Evolutionary conservation across 2,797 vertebrate genomes (phyloP), one percentile per base, ranked within the genome.

Genomic region (Rhinatrema bivittatum): DNA sequence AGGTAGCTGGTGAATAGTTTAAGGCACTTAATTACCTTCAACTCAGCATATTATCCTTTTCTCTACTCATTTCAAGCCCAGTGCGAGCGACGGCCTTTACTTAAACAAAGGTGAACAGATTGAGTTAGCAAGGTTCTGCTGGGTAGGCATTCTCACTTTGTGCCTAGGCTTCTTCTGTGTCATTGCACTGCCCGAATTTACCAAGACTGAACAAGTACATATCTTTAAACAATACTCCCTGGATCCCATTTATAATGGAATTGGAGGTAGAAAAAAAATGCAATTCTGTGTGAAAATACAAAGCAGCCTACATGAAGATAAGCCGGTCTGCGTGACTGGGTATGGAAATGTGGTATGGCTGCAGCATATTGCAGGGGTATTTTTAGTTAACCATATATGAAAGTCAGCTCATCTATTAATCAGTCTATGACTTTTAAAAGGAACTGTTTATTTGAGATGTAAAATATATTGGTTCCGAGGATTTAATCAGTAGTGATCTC

Each of bases 1-100:
- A 72, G 72, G 78, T 83, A 79, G 79, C 79, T 78, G 83, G 76
- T 84, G 80, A 78, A 87, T 82, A 86, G 78, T 85, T 82, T 83
- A 83, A 82, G 74, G 68, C 71, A 85, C 87, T 86, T 86, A 82
- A 84, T 84, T 84, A 79, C 76, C 70, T 76, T 74, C 65, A 72
- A 72, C 76, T 79, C 65, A 30, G 65, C 82, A 47, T 70, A 61
- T 72, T 76, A 65, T 73, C 20, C 43, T 53, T 50, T 32, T 30
- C 32, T 42, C 25, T 42, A 16, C 42, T 60, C 47, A 45, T 29
- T 29, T 35, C 39, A 39, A 53, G n/a, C 25, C 36, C 27, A 51
- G 26, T 34, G 20, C 55, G 23, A 9, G 46, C n/a, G 34, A 58
- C 53, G 50, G 43, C 25, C 25, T 44, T 57, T 45, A 44, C 42